A percentile compares a stretch with the other conserved stretches of the same genome.
These are phyloP conservation scores for Carterocephalus palaemon DNA, from an alignment of 2,888 invertebrate genomes.

Conservation along the genomic window DNA sequence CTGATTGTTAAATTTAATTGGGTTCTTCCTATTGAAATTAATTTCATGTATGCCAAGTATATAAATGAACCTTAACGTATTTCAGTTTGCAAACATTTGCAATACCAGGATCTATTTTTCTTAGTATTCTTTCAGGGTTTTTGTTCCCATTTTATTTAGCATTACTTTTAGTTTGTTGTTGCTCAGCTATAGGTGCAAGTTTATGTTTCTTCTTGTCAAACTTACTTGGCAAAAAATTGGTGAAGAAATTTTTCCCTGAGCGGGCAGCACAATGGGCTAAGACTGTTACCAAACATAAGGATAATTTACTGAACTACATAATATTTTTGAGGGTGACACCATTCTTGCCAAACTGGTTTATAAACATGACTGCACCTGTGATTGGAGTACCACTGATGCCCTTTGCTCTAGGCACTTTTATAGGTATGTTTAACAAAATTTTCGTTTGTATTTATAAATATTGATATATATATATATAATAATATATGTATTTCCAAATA, in stretches of 20 bases:
- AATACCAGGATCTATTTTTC: conserved; percentile 98
- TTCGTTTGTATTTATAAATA: neutral
- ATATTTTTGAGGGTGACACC: conserved; percentile 98
- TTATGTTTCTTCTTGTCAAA: conserved; percentile 96
- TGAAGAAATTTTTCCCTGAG: conserved; percentile 93
- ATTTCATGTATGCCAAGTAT: too few species aligned
- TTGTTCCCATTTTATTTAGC: conserved; percentile 96
- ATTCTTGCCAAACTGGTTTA: conserved; percentile 99
- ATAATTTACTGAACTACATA: conserved; percentile 96
- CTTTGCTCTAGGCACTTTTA: conserved; percentile 97
- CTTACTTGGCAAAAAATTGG: conserved; percentile 90
- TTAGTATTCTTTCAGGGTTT: conserved; percentile 98
- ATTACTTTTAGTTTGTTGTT: conserved; percentile 91
- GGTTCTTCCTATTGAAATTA: too few species aligned
- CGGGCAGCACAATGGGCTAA: conserved; percentile 91
- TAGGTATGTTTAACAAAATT: conserved; percentile 79
- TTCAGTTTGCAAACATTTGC: conserved; percentile 98
- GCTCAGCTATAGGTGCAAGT: conserved; percentile 97
- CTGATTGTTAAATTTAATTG: too few species aligned
- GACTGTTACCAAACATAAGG: conserved; percentile 90
- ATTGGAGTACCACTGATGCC: conserved; percentile 95
- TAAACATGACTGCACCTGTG: conserved; percentile 97
- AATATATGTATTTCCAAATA: too few species aligned
- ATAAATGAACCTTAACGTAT: neutral
- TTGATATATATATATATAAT: too few species aligned